Evolutionary conservation across 2,888 invertebrate genomes (phyloP), one percentile per base, ranked within the genome.

Genomic region (Dryomyza anilis): DNA sequence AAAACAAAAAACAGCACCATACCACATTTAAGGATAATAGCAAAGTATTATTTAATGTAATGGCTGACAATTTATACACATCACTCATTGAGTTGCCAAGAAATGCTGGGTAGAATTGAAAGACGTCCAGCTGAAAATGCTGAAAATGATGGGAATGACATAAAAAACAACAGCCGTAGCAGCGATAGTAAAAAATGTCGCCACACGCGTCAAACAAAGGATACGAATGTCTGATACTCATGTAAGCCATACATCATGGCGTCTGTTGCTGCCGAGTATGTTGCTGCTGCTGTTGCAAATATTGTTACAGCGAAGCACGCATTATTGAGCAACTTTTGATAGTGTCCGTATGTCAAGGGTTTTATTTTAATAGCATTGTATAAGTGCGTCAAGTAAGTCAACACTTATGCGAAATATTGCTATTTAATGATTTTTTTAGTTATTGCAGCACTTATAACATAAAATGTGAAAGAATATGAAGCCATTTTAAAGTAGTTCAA

Each of bases 1-100:
- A 58, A 16, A 29, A 45, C 2, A 7, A 19, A 12, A 12, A 14
- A 33, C 14, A 16, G 5, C 8, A 6, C n/a, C n/a, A 33, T 19
- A 45, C 45, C 29, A 46, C 58, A 46, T 45, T 48, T 30, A 36
- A 68, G 69, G 59, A 63, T 67, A 67, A 71, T 70, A 68, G 68
- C 67, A 58, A 60, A 69, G 69, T 68, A 74, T 72, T 71, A 72
- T 74, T 76, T 73, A 72, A 73, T 70, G 70, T 72, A 72, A 74
- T 71, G 71, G 69, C 70, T 70, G 69, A 72, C 72, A 71, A 73
- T 74, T 74, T 73, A 72, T 74, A 71, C 63, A 70, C 70, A 72
- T 69, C 69, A 68, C 65, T 69, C 69, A 72, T 70, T 69, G 65
- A 69, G 67, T 66, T 64, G 58, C 27, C n/a, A 19, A 43, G 58